Base-by-base conservation (phyloP, 1,140 invertebrate genomes). In the Notospermus geniculatus region DNA sequence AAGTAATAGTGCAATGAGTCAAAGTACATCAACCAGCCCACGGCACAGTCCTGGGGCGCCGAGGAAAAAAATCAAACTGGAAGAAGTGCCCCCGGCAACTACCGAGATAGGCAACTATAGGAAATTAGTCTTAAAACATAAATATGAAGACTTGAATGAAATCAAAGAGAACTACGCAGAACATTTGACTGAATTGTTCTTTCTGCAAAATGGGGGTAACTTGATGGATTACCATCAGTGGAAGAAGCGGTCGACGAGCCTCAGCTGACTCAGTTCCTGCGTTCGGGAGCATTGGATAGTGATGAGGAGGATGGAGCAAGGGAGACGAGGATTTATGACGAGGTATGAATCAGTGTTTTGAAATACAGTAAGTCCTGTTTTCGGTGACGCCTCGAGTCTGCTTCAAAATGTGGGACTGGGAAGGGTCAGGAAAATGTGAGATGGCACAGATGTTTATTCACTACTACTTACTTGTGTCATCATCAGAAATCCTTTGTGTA, bases 151-250 rank as follows among this genome's bases (percentile, higher is more conserved):
- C 46, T 70, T 81, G 65, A 60, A 59, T 19, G 71, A 72, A 46
- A 56, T 79, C 13, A 83, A 84, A 58, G 84, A 85, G 27, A 85
- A 82, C 73, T 91, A 91, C 80, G 86, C 87, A 68, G 91, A 94
- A 73, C 87, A 89, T 80, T 84, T 90, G 66, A 86, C 89, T 54
- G 92, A 95, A 82, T 81, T 89, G 56, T 95, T 88, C 83, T 93
- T 91, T 79, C 84, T 95, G 45, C 89, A 92, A 80, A 86, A 86
- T 71, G 89, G 89, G 63, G 90, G 90, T 39, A 93, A 92, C 79
- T 87, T 94, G 80, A 89, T 92, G 86, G 92, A 95, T 75, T 91
- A 89, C 78, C 85, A 86, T 69, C 80, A 84, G 32, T 95, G 91
- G 89, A 87, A 88, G 63, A 93, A 92, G 78, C 83, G 88, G 71